Percentiles rank a stretch among this genome's conserved stretches.
phyloP scores from a whole-genome alignment of 2,797 vertebrate genomes.

The Atherinosoma microstoma region DNA sequence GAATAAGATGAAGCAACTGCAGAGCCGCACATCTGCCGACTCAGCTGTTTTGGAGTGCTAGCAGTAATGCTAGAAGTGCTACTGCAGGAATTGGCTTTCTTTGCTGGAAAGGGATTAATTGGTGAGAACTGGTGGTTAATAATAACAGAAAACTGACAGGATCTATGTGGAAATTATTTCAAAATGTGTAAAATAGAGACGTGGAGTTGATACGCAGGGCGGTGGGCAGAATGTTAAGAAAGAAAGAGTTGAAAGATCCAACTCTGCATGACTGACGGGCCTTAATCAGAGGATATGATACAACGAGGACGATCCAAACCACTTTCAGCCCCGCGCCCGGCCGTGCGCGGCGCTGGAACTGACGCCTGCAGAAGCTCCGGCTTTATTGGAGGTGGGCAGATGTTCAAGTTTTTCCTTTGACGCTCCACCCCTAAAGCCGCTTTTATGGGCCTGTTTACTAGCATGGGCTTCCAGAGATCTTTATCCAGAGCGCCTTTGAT shows the following conservation, averaged over 20 bases:
- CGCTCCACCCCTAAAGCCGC: slow-evolving; percentile 79
- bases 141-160: slow-evolving; percentile 57
- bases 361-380: slow-evolving; percentile 78
- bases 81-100: slow-evolving; percentile 20
- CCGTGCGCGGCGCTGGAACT: slow-evolving; percentile 46
- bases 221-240: slow-evolving; percentile 38
- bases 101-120: slow-evolving; percentile 47
- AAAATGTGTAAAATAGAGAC: slow-evolving; percentile 38
- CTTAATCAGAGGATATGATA: slow-evolving; percentile 67
- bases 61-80: slow-evolving; percentile 45
- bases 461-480: slow-evolving; percentile 84
- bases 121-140: slow-evolving; percentile 46
- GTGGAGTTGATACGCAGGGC: slow-evolving; percentile 25
- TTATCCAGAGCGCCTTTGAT: slow-evolving; percentile 83
- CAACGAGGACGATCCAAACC: slow-evolving; percentile 62
- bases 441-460: slow-evolving; percentile 87
- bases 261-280: slow-evolving; percentile 61
- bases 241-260: slow-evolving; percentile 49
- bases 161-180: slow-evolving; percentile 51
- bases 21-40: slow-evolving; percentile 60
- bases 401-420: slow-evolving; percentile 82
- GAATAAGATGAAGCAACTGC: slow-evolving; percentile 53
- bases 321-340: slow-evolving; percentile 37
- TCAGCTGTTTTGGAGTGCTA: slow-evolving; percentile 45
- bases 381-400: slow-evolving; percentile 81